Percentiles rank a stretch among this genome's conserved stretches.
These are phyloP conservation scores for Eupithecia insigniata DNA, from an alignment of 2,888 invertebrate species.

Conservation along the genomic window DNA sequence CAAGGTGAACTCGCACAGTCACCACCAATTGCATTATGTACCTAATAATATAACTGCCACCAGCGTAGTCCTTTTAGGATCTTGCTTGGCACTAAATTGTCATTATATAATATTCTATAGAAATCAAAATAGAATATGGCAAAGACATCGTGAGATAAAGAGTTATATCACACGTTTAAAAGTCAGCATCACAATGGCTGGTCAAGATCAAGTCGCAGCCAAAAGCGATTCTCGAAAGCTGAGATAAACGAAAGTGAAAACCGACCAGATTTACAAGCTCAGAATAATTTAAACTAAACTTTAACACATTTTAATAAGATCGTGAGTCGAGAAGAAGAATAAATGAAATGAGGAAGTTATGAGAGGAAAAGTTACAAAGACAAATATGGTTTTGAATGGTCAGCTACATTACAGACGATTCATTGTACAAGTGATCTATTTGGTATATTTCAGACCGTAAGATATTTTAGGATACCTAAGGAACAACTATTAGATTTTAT, in stretches of 20 bases:
- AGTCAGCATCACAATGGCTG: constrained; percentile 53
- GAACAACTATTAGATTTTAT: neutral
- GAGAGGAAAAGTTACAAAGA: neutral
- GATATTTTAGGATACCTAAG: neutral
- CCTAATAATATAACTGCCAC: constrained; percentile 34
- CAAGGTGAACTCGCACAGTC: constrained; percentile 76
- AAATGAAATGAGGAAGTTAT: neutral
- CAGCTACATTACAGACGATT: neutral
- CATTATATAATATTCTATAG: constrained; percentile 6
- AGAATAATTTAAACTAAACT: constrained; percentile 37
- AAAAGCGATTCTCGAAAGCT: constrained; percentile 66
- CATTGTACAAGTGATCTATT: neutral
- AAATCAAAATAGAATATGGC: constrained; percentile 17
- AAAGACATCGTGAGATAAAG: constrained; percentile 32
- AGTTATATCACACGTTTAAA: constrained; percentile 52
- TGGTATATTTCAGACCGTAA: neutral
- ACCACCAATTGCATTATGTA: constrained; percentile 56
- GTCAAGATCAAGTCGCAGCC: constrained; percentile 50
- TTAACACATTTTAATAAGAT: constrained; percentile 27
- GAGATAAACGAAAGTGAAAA: constrained; percentile 77
- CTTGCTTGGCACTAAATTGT: neutral
- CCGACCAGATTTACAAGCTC: constrained; percentile 59
- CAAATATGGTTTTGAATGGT: neutral
- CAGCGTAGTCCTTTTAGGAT: constrained; percentile 5
- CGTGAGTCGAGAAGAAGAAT: neutral